These are phyloP conservation scores for Microtus pennsylvanicus DNA, from an alignment of 2,113 vertebrate species.

Conservation along the genomic window DNA sequence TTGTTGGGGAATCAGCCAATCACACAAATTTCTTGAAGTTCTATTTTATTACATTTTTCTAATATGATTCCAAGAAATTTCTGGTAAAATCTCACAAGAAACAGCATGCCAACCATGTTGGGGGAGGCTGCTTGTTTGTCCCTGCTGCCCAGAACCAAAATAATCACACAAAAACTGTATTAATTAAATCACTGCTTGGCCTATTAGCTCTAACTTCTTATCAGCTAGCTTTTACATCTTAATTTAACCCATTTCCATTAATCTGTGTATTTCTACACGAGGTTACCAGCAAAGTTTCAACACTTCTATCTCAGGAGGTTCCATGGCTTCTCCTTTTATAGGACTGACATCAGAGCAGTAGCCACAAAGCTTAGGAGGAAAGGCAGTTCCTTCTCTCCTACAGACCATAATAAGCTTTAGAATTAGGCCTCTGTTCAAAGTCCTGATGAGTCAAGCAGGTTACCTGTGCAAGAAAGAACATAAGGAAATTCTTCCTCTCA, in stretches of 20 bases:
- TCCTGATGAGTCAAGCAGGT: background rate
- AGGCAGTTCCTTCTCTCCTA: background rate
- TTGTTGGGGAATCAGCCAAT: background rate
- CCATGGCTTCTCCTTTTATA: background rate
- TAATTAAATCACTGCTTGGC: no score
- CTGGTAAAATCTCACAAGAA: background rate
- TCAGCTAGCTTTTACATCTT: no score
- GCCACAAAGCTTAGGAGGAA: background rate
- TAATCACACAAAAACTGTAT: no score
- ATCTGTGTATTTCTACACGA: no score
- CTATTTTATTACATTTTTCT: background rate
- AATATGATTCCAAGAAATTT: background rate
- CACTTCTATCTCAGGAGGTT: no score
- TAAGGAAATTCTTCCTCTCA: background rate
- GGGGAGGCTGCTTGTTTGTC: no score
- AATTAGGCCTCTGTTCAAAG: background rate
- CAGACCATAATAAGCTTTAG: background rate
- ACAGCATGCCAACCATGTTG: background rate
- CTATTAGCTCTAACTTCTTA: no score
- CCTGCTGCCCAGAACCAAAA: fast-evolving
- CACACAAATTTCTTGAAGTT: background rate
- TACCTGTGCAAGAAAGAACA: background rate
- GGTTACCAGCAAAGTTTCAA: no score
- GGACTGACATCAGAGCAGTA: background rate
- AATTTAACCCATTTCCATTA: no score